Conservation (phyloP, 2,113 vertebrate genomes). For the Pangasianodon gigas region DNA sequence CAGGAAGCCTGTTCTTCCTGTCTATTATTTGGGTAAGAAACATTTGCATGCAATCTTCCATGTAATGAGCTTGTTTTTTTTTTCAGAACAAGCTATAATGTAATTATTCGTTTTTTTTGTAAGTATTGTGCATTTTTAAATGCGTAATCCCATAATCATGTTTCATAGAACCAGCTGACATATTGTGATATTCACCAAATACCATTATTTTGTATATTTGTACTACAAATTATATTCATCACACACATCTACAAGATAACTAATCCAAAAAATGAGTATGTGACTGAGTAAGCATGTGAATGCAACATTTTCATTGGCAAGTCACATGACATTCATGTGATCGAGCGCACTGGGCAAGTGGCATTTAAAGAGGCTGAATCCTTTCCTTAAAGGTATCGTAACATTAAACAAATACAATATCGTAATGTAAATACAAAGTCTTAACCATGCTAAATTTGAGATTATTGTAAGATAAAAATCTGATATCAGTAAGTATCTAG, state of each 20-base stretch:
- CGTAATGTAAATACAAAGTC: not conserved
- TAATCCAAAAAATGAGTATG: not conserved
- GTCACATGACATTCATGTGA: not conserved
- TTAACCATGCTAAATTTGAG: not conserved
- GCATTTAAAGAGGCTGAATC: not conserved
- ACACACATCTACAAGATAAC: not conserved
- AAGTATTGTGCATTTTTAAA: not conserved
- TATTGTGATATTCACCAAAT: not conserved
- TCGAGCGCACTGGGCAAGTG: not conserved
- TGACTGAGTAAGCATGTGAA: not conserved
- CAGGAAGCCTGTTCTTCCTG: not conserved
- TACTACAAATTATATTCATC: not conserved
- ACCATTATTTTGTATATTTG: not conserved
- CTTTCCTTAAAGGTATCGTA: not conserved
- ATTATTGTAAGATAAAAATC: not conserved
- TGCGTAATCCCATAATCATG: not conserved
- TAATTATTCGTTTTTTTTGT: not conserved
- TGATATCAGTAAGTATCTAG: not conserved
- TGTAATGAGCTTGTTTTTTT: not conserved
- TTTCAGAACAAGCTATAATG: not conserved
- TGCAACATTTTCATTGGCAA: no score
- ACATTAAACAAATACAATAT: not conserved
- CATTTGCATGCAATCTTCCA: not conserved
- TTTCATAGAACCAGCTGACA: not conserved
- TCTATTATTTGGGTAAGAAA: not conserved